These are phyloP conservation scores for Sorex fumeus DNA, from an alignment of 2,113 vertebrate species.

Conservation along the genomic window DNA sequence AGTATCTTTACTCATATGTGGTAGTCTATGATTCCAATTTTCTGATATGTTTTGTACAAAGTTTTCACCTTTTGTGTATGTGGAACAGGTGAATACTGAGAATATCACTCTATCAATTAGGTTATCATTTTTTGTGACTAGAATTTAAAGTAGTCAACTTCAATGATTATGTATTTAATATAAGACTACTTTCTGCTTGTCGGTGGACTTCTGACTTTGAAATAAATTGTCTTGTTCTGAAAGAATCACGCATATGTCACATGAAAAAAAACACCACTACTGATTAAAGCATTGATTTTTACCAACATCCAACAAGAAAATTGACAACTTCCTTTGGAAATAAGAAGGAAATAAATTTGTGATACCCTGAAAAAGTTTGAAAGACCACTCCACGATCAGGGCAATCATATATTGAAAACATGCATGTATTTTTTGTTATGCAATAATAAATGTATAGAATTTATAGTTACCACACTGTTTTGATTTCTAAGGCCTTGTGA, in stretches of 20 bases:
- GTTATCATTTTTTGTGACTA: too few species aligned
- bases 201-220: not conserved
- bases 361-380: not conserved
- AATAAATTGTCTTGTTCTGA: not conserved
- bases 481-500: too few species aligned
- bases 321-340: not conserved
- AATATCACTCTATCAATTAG: too few species aligned
- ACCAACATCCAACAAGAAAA: not conserved
- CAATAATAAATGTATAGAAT: not conserved
- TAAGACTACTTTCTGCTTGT: too few species aligned
- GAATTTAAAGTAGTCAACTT: not conserved
- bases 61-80: not conserved
- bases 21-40: not conserved
- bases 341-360: not conserved
- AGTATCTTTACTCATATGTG: not conserved
- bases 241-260: not conserved
- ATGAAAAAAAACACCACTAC: rapidly evolving
- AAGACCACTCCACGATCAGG: not conserved
- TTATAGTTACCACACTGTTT: too few species aligned
- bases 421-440: not conserved
- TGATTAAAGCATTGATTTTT: not conserved
- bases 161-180: not conserved
- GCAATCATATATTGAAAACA: not conserved
- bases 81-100: not conserved
- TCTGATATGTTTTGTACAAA: not conserved